Conservation (phyloP, 2,113 vertebrate species). For the Gnathonemus longibarbis region DNA sequence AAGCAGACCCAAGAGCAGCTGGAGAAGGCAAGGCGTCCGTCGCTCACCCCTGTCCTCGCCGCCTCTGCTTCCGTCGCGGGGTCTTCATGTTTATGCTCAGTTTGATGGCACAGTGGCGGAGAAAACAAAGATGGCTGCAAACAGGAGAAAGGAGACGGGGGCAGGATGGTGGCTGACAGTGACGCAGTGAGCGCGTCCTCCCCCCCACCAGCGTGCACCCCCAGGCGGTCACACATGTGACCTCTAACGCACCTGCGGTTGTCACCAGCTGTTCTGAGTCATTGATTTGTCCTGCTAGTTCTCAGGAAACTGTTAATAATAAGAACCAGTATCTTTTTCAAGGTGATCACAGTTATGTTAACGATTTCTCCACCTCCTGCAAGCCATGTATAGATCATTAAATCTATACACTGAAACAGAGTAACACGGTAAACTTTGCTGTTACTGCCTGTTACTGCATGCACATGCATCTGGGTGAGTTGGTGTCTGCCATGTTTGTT, state of each 20-base stretch:
- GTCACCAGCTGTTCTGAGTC: neutral
- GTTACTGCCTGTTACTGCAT: neutral
- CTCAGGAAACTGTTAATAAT: neutral
- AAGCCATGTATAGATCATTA: neutral
- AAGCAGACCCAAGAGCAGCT: slow-evolving; percentile 71
- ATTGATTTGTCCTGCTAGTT: neutral
- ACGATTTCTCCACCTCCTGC: neutral
- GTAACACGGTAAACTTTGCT: neutral
- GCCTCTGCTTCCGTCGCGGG: too few species aligned
- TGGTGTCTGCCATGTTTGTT: neutral
- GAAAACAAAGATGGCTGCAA: neutral
- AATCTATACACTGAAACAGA: neutral
- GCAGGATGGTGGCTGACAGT: neutral
- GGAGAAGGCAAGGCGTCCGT: slow-evolving; percentile 63
- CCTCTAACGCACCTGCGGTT: neutral
- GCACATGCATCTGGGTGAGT: neutral
- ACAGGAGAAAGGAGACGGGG: neutral
- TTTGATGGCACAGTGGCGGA: neutral
- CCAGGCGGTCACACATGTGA: neutral
- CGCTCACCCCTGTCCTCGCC: neutral
- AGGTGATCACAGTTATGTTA: neutral
- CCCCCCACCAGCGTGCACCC: neutral
- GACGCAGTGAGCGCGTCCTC: neutral
- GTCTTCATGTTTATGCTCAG: neutral
- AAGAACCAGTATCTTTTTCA: neutral